Percentiles rank a stretch among this genome's conserved stretches.
Evolutionary conservation across 92 coral and sea anemone species (phyloP).

Genomic region (Galaxea fascicularis): DNA sequence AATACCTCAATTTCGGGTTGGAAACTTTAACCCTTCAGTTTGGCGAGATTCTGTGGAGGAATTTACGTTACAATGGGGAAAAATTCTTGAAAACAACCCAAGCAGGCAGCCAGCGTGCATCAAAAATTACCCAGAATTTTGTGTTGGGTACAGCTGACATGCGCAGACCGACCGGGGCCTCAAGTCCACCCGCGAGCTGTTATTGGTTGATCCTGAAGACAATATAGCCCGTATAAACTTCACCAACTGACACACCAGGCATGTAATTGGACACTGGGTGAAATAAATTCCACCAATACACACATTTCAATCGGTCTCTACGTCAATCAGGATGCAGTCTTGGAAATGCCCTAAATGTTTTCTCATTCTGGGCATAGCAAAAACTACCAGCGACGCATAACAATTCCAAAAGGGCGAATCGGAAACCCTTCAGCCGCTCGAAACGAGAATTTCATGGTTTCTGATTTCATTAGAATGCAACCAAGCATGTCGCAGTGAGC

Average conservation of each 20-base stretch:
- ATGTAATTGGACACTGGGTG: conserved; percentile 73
- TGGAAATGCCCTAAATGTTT: conserved; percentile 54
- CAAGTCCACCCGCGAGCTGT: conserved; percentile 78
- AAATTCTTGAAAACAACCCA: conserved; percentile 79
- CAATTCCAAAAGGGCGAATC: conserved; percentile 11
- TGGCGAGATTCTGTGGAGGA: conserved; percentile 56
- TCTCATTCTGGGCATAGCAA: conserved; percentile 10
- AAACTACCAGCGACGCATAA: conserved; percentile 6
- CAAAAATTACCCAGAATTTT: conserved; percentile 77
- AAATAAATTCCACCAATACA: conserved; percentile 65
- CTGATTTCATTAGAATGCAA: conserved; percentile 22
- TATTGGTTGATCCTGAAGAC: conserved; percentile 84
- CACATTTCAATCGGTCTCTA: conserved; percentile 43
- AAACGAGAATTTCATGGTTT: conserved; percentile 30
- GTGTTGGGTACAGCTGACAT: conserved; percentile 77
- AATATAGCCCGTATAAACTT: conserved; percentile 55
- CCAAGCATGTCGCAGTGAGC: conserved; percentile 47
- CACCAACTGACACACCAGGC: conserved; percentile 69
- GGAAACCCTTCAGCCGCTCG: conserved; percentile 4
- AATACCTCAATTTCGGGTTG: conserved; percentile 54
- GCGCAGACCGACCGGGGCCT: conserved; percentile 77
- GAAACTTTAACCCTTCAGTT: conserved; percentile 50
- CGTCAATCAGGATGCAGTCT: conserved; percentile 53
- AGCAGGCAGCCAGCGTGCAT: conserved; percentile 65
- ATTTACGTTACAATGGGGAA: conserved; percentile 62